Base-by-base conservation (phyloP, 2,113 vertebrate genomes). In the Scophthalmus maximus region DNA sequence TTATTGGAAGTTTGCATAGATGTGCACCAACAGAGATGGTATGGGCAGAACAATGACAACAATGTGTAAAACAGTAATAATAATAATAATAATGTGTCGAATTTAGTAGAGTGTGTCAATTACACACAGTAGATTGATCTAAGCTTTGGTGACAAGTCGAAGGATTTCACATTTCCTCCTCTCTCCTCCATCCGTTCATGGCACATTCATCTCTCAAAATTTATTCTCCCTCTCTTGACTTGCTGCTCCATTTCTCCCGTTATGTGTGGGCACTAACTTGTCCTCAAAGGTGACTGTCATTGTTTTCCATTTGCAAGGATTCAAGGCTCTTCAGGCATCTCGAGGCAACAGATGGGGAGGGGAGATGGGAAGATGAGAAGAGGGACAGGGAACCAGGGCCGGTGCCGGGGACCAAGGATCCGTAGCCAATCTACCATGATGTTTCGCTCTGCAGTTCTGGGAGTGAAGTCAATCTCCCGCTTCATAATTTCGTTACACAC, bases 221-320 rank as follows among this genome's bases (percentile, higher is more conserved):
- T 78, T 67, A 62, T 68, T 71, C 69, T 79, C 66, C 57, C 60
- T 70, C 55, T 75, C 68, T 65, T 40, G 47, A 62, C 76, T 80
- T 74, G 67, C 64, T 63, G 79, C 79, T 79, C 52, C 61, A 87
- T 85, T 88, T 91, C 78, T 77, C 63, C 75, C 51, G 4, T 66
- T 89, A 77, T 67, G 64, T 50, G 51, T 15, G 23, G 25, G 27
- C 52, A 40, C 63, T 50, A 70, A 61, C 56, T 40, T 53, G 32
- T 70, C 55, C 75, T 66, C 61, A 22, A 55, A 76, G 81, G 30
- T 29, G 29, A 68, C 27, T 36, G 50, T 69, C 77, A 61, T 73
- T 81, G 74, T 79, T 77, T 79, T 79, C 76, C 55, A 78, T 86
- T 83, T 79, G 73, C 73, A 79, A 74, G 18, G 14, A 81, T 46